A percentile compares a stretch with the other conserved stretches of the same genome.
Conservation (phyloP, 1,140 invertebrate species). For the Drosophila equinoxialis region DNA sequence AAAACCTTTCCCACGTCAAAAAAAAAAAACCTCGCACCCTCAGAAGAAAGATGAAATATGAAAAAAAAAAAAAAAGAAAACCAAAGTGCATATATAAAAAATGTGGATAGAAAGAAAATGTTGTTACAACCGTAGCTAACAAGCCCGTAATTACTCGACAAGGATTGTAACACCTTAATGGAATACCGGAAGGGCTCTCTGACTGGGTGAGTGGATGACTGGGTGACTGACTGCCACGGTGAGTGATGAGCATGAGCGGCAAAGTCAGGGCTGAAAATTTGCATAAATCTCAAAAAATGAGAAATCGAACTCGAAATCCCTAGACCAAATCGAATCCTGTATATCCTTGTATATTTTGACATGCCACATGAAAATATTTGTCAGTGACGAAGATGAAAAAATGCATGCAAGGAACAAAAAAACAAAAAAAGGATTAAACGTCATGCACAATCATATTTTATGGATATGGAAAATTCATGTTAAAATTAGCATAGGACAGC, state of each 20-base stretch:
- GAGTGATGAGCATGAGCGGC: slow-evolving; percentile 11
- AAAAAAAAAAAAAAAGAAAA: slow-evolving; percentile 26
- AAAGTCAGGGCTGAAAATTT: slow-evolving; percentile 49
- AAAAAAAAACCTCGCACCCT: slow-evolving; percentile 39
- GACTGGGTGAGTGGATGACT: background rate
- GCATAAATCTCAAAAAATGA: slow-evolving; percentile 50
- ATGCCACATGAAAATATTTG: slow-evolving; percentile 76
- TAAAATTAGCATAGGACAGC: slow-evolving; percentile 56
- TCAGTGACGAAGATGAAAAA: slow-evolving; percentile 46
- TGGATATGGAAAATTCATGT: slow-evolving; percentile 49
- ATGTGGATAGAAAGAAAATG: slow-evolving; percentile 49
- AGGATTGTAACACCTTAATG: slow-evolving; percentile 77
- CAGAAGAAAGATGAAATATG: slow-evolving; percentile 24
- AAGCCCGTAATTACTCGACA: slow-evolving; percentile 77
- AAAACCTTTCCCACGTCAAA: slow-evolving; percentile 72
- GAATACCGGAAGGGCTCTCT: slow-evolving; percentile 24
- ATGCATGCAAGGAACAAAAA: too few species aligned
- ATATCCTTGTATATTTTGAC: slow-evolving; percentile 65
- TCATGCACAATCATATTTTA: slow-evolving; percentile 66
- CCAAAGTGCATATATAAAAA: background rate
- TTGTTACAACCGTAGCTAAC: slow-evolving; percentile 79
- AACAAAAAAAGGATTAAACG: slow-evolving; percentile 46
- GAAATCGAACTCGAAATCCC: slow-evolving; percentile 35
- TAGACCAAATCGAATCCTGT: slow-evolving; percentile 19
- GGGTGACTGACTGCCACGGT: slow-evolving; percentile 19